phyloP scores from a whole-genome alignment of 1,140 invertebrate genomes.

The Drosophila truncata region DNA sequence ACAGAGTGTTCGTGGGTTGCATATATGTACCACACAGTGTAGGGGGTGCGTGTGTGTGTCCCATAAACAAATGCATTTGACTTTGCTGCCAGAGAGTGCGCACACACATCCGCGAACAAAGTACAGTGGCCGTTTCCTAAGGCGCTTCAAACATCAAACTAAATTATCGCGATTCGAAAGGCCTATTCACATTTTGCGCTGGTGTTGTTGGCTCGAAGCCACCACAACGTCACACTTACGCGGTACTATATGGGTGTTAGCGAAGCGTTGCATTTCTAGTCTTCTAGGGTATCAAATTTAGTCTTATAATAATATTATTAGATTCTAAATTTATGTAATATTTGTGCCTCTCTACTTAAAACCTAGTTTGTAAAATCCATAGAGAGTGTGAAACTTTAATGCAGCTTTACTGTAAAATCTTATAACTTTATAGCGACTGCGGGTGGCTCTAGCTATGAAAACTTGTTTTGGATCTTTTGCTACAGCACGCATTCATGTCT shows the following conservation, averaged over 20 bases:
- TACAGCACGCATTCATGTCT: constrained; percentile 6
- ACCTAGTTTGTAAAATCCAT: too few species aligned
- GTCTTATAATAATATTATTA: background rate
- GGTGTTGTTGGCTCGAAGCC: background rate
- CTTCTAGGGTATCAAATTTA: constrained; percentile 3
- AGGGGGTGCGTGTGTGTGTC: constrained; percentile 34
- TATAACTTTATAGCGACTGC: background rate
- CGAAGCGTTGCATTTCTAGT: constrained; percentile 5
- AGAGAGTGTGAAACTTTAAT: too few species aligned
- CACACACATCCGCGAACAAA: constrained; percentile 15
- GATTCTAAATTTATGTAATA: background rate
- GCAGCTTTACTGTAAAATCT: constrained; percentile 2
- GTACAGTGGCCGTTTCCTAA: constrained; percentile 22
- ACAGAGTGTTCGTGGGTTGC: constrained; percentile 5
- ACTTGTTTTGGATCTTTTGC: constrained; percentile 20
- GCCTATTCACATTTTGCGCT: constrained; percentile 1
- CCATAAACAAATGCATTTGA: constrained; percentile 67
- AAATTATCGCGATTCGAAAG: background rate
- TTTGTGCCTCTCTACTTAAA: background rate
- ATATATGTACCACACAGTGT: constrained; percentile 38
- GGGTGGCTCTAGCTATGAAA: background rate
- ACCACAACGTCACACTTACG: background rate
- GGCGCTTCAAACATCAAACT: constrained; percentile 12
- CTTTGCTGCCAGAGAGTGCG: constrained; percentile 34
- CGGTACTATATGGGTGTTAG: background rate